Evolutionary conservation across 2,888 invertebrate species (phyloP).

Genomic region (Chrysomela aeneicollis): DNA sequence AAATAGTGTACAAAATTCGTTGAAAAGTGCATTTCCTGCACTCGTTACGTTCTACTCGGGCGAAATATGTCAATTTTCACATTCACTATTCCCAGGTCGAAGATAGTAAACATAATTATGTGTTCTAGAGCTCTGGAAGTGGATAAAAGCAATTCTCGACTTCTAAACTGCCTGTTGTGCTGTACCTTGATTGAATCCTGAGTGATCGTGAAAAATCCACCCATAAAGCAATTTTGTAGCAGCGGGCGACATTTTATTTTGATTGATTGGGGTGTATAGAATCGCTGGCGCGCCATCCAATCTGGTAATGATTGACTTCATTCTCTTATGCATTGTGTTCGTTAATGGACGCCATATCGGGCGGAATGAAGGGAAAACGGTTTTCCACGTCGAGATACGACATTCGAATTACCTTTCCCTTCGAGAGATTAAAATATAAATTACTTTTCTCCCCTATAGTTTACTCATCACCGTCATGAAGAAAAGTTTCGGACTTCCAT

Average conservation of each 20-base stretch:
- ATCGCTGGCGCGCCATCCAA: constrained; percentile 12
- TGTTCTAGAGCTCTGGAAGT: too few relatives aligned
- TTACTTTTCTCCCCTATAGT: background rate
- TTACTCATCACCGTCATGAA: background rate
- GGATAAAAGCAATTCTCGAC: too few relatives aligned
- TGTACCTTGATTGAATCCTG: background rate
- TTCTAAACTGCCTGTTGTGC: too few relatives aligned
- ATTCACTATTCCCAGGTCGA: too few relatives aligned
- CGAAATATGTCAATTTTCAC: too few relatives aligned
- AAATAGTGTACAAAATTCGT: too few relatives aligned
- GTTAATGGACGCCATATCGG: background rate
- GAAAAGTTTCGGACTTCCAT: too few relatives aligned
- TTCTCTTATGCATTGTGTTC: constrained; percentile 1
- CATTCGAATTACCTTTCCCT: background rate
- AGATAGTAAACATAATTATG: too few relatives aligned
- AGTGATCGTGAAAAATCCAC: background rate
- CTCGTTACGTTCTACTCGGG: too few relatives aligned
- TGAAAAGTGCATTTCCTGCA: too few relatives aligned
- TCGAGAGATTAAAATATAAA: background rate
- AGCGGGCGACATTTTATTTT: background rate
- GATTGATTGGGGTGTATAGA: constrained; percentile 14
- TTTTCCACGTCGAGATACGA: background rate
- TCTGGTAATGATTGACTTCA: constrained; percentile 20
- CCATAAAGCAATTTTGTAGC: background rate
- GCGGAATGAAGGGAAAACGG: background rate